Base-by-base conservation (phyloP, 1,140 invertebrate species). In the Chelonus insularis region DNA sequence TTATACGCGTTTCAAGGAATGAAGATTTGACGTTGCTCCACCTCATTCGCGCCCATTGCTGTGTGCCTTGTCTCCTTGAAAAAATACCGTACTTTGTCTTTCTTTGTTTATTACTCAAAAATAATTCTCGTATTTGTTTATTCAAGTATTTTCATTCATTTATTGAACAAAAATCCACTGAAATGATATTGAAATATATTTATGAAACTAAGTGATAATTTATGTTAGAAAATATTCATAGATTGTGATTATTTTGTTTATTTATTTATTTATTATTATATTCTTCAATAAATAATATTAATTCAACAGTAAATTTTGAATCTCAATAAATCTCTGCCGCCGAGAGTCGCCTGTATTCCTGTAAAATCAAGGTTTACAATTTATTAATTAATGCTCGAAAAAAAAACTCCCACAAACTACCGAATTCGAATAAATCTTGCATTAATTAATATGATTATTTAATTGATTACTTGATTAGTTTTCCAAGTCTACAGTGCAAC, bases 351-450 rank as follows among this genome's bases (percentile, higher is more conserved):
- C n/a, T 45, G 50, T 43, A 45, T 41, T 20, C 50, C 58, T 60
- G 58, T 45, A 60, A 60, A 60, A 60, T 60, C 58, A 60, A 60
- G 48, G 50, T 60, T 54, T 14, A 60, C 41, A 41, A 50, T 47
- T 45, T 54, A 60, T 51, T 41, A 47, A 21, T 41, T 14, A 2
- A 29, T 32, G 2, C 1, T 45, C 1, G 8, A 18, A 45, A 5
- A 45, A 45, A 21, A n/a, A n/a, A n/a, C n/a, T n/a, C n/a, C 6
- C 8, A 45, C 11, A 18, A 4, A 45, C 11, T 5, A 45, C 20
- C 16, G 2, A 16, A 56, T 23, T 39, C 23, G 36, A 20, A 2
- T 37, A 7, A 45, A 14, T 45, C 29, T 45, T n/a, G n/a, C n/a
- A n/a, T n/a, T n/a, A n/a, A n/a, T n/a, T n/a, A n/a, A n/a, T n/a